phyloP scores from a whole-genome alignment of 2,888 invertebrate species.

The Dioctria rufipes region DNA sequence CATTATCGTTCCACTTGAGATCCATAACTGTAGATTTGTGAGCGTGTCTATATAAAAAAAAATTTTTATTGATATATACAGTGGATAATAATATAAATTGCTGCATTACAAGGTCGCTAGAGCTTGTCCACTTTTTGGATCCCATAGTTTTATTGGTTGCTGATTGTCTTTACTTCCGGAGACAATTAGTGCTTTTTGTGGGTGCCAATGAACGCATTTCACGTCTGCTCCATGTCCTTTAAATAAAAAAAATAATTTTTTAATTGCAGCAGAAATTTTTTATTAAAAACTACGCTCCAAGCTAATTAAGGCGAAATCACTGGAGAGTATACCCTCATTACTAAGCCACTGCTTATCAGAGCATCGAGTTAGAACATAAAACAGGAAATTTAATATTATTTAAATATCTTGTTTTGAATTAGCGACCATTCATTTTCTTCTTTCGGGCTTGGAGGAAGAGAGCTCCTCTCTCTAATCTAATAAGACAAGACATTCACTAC shows the following conservation, averaged over 20 bases:
- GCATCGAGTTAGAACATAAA: too few species aligned
- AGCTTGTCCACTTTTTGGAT: conserved; percentile 96
- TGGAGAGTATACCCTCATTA: too few species aligned
- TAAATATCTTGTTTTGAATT: too few species aligned
- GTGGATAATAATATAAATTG: conserved; percentile 7
- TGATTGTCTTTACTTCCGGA: conserved; percentile 99
- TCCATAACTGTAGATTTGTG: conserved; percentile 99
- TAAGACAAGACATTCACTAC: too few species aligned
- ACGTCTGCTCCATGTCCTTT: conserved; percentile 97
- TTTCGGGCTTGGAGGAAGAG: too few species aligned
- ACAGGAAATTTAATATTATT: too few species aligned
- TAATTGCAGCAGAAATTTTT: too few species aligned
- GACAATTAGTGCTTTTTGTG: conserved; percentile 95
- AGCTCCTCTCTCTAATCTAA: too few species aligned
- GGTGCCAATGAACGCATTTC: conserved; percentile 99
- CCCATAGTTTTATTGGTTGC: conserved; percentile 99
- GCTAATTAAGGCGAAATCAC: too few species aligned
- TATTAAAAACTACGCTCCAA: too few species aligned
- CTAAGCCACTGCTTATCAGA: too few species aligned
- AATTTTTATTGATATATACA: background rate
- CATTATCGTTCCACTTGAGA: conserved; percentile 99
- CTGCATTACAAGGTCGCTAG: conserved; percentile 87
- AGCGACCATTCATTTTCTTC: too few species aligned
- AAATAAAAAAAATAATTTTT: background rate
- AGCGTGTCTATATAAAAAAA: conserved; percentile 82